Conservation (phyloP, 2,888 invertebrate species). For the Euproctis similis region DNA sequence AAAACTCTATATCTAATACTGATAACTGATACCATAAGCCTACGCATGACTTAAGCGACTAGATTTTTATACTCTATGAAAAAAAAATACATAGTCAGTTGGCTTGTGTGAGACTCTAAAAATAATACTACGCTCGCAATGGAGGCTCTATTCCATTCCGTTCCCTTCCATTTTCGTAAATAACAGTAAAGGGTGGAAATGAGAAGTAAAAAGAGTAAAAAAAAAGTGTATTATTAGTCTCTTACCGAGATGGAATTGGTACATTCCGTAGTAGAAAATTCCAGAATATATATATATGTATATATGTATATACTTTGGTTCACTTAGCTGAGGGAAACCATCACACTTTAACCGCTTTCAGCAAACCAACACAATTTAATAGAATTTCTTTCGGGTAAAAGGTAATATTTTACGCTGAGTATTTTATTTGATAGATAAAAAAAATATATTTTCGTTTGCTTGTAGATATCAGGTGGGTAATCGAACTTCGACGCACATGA, state of each 20-base stretch:
- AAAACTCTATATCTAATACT: too few species aligned
- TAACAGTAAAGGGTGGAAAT: slow-evolving; percentile 74
- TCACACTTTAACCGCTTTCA: slow-evolving; percentile 65
- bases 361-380: slow-evolving; percentile 61
- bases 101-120: too few species aligned
- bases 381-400: slow-evolving; percentile 47
- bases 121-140: slow-evolving; percentile 16
- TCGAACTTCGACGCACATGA: slow-evolving; percentile 1
- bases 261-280: slow-evolving; percentile 72
- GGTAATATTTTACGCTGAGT: slow-evolving; percentile 39
- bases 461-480: too few species aligned
- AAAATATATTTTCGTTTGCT: slow-evolving; percentile 23
- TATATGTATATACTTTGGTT: slow-evolving; percentile 70
- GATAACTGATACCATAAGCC: too few species aligned
- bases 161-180: slow-evolving; percentile 46
- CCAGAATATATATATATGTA: slow-evolving; percentile 70
- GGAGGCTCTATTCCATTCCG: slow-evolving; percentile 41
- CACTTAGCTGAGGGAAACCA: slow-evolving; percentile 63
- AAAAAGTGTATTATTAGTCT: slow-evolving; percentile 74
- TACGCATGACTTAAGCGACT: too few species aligned
- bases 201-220: slow-evolving; percentile 74
- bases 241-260: slow-evolving; percentile 76
- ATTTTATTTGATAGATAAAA: slow-evolving; percentile 33
- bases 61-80: too few species aligned
- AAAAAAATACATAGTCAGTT: too few species aligned